Evolutionary conservation across 2,888 invertebrate genomes (phyloP).

Genomic region (Atrina japonica): DNA sequence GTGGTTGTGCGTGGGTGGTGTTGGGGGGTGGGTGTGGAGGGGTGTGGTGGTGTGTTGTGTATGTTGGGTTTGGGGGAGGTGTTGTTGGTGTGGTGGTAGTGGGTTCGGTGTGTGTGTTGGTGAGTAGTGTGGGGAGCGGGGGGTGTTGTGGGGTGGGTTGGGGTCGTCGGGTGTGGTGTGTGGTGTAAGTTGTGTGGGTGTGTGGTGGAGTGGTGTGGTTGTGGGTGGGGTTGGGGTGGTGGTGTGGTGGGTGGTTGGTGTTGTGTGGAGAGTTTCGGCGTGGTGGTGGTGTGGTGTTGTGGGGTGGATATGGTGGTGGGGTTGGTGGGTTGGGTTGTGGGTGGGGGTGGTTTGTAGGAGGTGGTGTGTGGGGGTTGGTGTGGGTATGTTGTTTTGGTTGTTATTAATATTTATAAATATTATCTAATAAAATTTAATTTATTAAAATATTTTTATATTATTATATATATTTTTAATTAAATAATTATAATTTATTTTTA

Average conservation of each 20-base stretch:
- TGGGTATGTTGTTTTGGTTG: too few relatives aligned
- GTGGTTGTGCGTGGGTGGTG: too few relatives aligned
- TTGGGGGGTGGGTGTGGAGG: too few relatives aligned
- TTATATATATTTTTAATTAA: too few relatives aligned
- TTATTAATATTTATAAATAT: too few relatives aligned
- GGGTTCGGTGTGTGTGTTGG: background rate
- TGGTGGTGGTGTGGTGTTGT: constrained; percentile 10
- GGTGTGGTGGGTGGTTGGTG: background rate
- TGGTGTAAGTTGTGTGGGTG: background rate
- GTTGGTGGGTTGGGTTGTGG: background rate
- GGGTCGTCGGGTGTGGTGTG: constrained; percentile 4
- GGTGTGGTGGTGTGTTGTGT: too few relatives aligned
- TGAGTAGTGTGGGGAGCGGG: background rate
- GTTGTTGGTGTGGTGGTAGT: background rate
- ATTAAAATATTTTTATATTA: too few relatives aligned
- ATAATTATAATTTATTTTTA: too few relatives aligned
- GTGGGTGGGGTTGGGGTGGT: background rate
- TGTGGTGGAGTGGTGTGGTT: background rate
- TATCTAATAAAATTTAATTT: too few relatives aligned
- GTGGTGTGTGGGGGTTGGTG: too few relatives aligned
- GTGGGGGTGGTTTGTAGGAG: constrained; percentile 1
- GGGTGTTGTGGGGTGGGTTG: background rate
- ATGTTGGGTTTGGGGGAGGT: too few relatives aligned
- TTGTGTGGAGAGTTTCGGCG: background rate
- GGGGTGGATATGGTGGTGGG: background rate